Evolutionary conservation across 2,113 vertebrate genomes (phyloP).

Genomic region (Oreotragus oreotragus): DNA sequence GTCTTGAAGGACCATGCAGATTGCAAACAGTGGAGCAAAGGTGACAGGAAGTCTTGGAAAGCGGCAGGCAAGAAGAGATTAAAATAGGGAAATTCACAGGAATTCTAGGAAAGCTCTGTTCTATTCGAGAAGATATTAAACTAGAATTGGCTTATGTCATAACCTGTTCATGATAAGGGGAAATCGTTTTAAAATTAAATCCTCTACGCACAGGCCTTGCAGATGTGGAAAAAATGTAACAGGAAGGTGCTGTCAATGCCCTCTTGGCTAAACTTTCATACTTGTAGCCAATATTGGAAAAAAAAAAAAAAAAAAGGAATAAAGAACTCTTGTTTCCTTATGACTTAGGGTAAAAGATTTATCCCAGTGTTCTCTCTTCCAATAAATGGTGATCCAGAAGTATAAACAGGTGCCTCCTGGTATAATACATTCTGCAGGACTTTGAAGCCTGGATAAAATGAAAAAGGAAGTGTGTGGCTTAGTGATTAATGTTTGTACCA

Average conservation of each 20-base stretch:
- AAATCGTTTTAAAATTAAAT: slow-evolving; percentile 66
- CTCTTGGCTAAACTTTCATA: slow-evolving; percentile 33
- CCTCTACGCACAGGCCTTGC: slow-evolving; percentile 39
- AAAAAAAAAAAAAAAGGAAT: too few relatives aligned
- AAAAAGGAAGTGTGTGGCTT: background rate
- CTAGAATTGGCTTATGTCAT: slow-evolving; percentile 56
- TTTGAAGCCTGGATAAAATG: fast-evolving
- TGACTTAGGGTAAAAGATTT: background rate
- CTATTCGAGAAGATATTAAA: background rate
- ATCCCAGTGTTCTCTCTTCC: background rate
- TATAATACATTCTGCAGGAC: fast-evolving
- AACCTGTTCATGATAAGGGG: slow-evolving; percentile 63
- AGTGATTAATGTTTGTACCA: background rate
- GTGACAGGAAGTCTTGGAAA: background rate
- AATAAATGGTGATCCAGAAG: fast-evolving
- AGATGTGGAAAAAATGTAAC: slow-evolving; percentile 68
- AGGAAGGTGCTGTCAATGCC: slow-evolving; percentile 66
- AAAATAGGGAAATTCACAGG: background rate
- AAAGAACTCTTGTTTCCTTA: background rate
- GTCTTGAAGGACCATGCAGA: background rate
- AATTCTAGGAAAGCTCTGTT: background rate
- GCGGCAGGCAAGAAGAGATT: background rate
- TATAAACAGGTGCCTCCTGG: fast-evolving
- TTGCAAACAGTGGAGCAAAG: background rate
- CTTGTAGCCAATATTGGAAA: background rate